phyloP scores from a whole-genome alignment of 2,113 vertebrate genomes.

The Equus przewalskii region DNA sequence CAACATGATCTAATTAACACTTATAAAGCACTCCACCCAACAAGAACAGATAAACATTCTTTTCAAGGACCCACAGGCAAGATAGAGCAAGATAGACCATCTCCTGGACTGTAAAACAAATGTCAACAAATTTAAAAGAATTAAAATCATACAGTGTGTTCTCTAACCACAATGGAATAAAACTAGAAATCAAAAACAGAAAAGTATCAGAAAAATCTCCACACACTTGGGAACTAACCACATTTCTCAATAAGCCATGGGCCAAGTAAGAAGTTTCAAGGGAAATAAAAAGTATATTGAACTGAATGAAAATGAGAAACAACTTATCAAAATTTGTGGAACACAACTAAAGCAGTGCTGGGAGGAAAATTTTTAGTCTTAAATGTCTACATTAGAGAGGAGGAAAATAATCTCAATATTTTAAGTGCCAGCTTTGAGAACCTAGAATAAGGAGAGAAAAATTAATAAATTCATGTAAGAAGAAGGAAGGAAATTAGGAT shows the following conservation, averaged over 20 bases:
- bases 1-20: background rate
- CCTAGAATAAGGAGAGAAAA: background rate
- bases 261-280: background rate
- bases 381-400: background rate
- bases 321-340: background rate
- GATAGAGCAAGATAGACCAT: background rate
- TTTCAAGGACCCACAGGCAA: background rate
- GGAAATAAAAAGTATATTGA: background rate
- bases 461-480: background rate
- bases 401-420: background rate
- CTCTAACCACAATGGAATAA: background rate
- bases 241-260: background rate
- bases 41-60: background rate
- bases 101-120: background rate
- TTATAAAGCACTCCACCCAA: background rate
- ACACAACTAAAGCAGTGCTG: background rate
- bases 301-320: background rate
- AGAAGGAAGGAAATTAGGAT: background rate
- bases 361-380: background rate
- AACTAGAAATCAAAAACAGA: background rate
- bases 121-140: background rate
- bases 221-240: background rate
- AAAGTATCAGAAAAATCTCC: background rate
- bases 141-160: background rate
- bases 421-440: background rate